Evolutionary conservation across 1,140 invertebrate genomes (phyloP), one percentile per base, ranked within the genome.

Genomic region (Paraescarpia echinospica): DNA sequence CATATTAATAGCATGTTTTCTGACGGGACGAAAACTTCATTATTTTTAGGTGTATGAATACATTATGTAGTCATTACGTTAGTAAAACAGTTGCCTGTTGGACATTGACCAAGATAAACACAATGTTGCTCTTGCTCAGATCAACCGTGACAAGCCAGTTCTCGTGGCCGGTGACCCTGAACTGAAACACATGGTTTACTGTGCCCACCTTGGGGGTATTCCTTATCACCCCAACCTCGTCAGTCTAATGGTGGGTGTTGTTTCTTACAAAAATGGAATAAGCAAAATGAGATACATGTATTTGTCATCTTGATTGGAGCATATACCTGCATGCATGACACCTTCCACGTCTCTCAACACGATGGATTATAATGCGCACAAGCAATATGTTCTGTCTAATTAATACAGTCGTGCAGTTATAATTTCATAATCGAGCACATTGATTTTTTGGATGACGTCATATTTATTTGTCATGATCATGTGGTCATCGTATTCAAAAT

Each of bases 161-260:
- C 93, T 98, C 89, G 97, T 98, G 4, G 97, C 98, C 92, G 98
- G 98, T 0, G 98, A 99, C 96, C 98, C 98, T 35, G 98, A 99
- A 95, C 96, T 96, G 92, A 94, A 95, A 2, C 97, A 97, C 89
- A 98, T 97, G 96, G 95, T 96, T 31, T 96, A 97, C 93, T 97
- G 98, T 0, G 96, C 97, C 59, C 93, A 94, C 27, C 96, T 97
- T 33, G 98, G 98, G 18, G 98, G 98, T 0, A 97, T 99, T 89
- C 95, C 96, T 12, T 99, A 99, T 96, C 97, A 98, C 93, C 96
- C 97, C 35, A 98, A 97, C 95, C 98, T 98, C 95, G 96, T 98
- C 0, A 97, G 96, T 91, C 95, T 95, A 92, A 95, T 95, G 77
- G 97, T 97, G 2, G 8, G 59, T 77, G 22, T 77, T 22, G 8